Evolutionary conservation across 30 jellyfish, hydroid and myxozoan species (phyloP), one percentile per base, ranked within the genome.

Genomic region (Haliclystus octoradiatus): DNA sequence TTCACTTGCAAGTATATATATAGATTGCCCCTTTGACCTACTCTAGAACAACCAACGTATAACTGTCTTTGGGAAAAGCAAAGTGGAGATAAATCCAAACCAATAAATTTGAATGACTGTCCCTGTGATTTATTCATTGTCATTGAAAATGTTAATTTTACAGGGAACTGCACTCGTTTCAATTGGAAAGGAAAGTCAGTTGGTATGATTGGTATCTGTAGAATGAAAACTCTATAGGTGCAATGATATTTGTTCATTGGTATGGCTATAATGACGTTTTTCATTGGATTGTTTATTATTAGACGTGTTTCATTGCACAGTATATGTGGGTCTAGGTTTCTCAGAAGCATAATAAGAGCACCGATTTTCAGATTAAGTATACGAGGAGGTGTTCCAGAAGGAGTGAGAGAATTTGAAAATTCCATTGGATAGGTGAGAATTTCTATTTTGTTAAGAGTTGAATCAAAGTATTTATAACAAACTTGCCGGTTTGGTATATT

Each of bases 341-440:
- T 26, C 34, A 81, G 68, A 15, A 64, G 49, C 82, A 72, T 72
- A 9, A 73, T 66, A 2, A 29, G 65, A 1, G 89, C 94, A 30
- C 94, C 84, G 50, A 73, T 61, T 49, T 81, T 63, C 28, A 81
- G 71, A 31, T 63, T 66, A 25, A 81, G 74, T 26, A 28, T 32
- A 66, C 73, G 94, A 19, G 83, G 76, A 19, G 91, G 94, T 76
- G 66, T 73, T 19, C 76, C 83, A 24, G 85, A 30, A 9, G 52
- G 34, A 19, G 60, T 51, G 15, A 73, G 2, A 0, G 81, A 61
- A 65, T 73, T 73, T 1, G 62, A 40, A 3, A 62, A 73, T 27
- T 73, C 84, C 30, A 31, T 33, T 2, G 82, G 82, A 66, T 26
- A 71, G n/a, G n/a, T n/a, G n/a, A n/a, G n/a, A n/a, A n/a, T n/a